Percentiles rank a stretch among this genome's conserved stretches.
phyloP scores from a whole-genome alignment of 2,888 invertebrate genomes.

The Phragmatobia fuliginosa region DNA sequence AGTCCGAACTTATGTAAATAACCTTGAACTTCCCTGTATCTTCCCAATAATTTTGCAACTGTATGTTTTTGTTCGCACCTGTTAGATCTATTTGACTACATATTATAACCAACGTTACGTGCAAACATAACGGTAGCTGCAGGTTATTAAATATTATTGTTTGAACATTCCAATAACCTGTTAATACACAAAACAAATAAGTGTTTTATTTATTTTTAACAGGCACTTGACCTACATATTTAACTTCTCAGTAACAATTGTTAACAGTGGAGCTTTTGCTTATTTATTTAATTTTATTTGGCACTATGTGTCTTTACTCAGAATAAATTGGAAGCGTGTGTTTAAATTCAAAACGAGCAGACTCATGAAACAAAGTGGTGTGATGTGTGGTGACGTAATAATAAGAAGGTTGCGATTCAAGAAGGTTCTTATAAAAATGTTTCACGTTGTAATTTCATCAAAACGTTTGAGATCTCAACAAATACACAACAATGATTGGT shows the following conservation, averaged over 20 bases:
- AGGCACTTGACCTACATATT: neutral
- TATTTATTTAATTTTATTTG: too few relatives aligned
- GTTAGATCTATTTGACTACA: too few relatives aligned
- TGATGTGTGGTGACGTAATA: neutral
- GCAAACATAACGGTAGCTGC: too few relatives aligned
- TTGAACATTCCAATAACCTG: neutral
- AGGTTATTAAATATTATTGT: neutral
- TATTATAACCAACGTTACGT: too few relatives aligned
- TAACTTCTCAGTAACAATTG: neutral
- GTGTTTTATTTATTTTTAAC: neutral
- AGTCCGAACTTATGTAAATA: too few relatives aligned
- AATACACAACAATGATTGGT: conserved; percentile 28
- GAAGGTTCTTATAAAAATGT: conserved; percentile 20
- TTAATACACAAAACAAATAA: neutral
- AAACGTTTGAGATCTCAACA: neutral
- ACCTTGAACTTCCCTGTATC: too few relatives aligned
- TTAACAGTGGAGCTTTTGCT: too few relatives aligned
- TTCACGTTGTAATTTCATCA: neutral
- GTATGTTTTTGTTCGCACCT: too few relatives aligned
- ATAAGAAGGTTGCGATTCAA: conserved; percentile 1
- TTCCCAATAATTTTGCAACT: too few relatives aligned
- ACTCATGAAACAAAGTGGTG: too few relatives aligned
- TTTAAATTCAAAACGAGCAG: neutral
- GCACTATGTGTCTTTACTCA: too few relatives aligned
- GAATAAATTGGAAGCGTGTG: neutral